phyloP scores from a whole-genome alignment of 2,113 vertebrate species.

The western clawed frog (Xenopus tropicalis) region UCB_Xtro_10.0 CM004448.2:68138501-68139000 shows the following conservation, averaged over 20 bases:
- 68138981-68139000: slow-evolving; percentile 7
- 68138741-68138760: not conserved
- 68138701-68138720: not conserved
- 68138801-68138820: not conserved
- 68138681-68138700: not conserved
- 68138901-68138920: not conserved
- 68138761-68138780: not conserved
- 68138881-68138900: not conserved
- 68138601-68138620: no score
- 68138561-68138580: no score
- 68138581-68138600: no score
- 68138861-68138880: no score
- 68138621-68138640: no score
- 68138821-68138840: not conserved
- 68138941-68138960: not conserved
- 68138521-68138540: no score
- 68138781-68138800: not conserved
- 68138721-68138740: not conserved
- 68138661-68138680: not conserved
- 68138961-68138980: slow-evolving; percentile 5
- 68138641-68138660: no score
- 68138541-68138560: no score
- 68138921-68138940: not conserved
- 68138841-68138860: not conserved
- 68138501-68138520: no score